Base-by-base conservation (phyloP, 2,888 invertebrate species). In the Lamellibrachia satsuma region DNA sequence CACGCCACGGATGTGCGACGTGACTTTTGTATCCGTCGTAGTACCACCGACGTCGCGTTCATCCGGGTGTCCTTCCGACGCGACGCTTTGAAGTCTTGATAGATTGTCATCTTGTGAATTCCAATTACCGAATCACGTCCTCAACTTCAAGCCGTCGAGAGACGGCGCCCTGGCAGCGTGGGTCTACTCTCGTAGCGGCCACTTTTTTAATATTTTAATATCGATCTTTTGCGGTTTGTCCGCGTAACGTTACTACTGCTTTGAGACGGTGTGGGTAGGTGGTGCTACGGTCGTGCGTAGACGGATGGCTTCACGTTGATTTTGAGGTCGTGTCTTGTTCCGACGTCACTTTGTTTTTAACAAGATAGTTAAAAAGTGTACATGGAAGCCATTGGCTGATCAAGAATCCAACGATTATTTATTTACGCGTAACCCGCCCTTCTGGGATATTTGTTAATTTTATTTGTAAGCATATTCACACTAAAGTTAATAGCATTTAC, bases 21-120 rank as follows among this genome's bases (percentile, higher is more conserved):
- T 75, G 75, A 75, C 75, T 75, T 75, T 75, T 75, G 75, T 75
- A 75, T 3, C 75, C 75, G 22, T 22, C 75, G 75, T 75, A 15
- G 75, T 75, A 75, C 75, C 22, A 15, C 11, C 22, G 75, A 75
- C 22, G 75, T 75, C 75, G n/a, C 75, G n/a, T 75, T 75, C 15
- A 75, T 75, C 75, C 75, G 75, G 39, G 39, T n/a, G n/a, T 75
- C n/a, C 75, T 75, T 75, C 75, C 75, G 75, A n/a, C n/a, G 75
- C 75, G 22, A 75, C 22, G 75, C 6, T n/a, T 75, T 75, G 75
- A 75, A 75, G 22, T 22, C 75, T 75, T 75, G 75, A 75, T 75
- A n/a, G 75, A 75, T 75, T 75, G 75, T 75, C 75, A 75, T 75
- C 22, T 75, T 75, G n/a, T 75, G 75, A 75, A 75, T 75, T 75